These are phyloP conservation scores for Scelioninae gen. 2 DNA, from an alignment of 2,888 invertebrate species.

Conservation along the genomic window DNA sequence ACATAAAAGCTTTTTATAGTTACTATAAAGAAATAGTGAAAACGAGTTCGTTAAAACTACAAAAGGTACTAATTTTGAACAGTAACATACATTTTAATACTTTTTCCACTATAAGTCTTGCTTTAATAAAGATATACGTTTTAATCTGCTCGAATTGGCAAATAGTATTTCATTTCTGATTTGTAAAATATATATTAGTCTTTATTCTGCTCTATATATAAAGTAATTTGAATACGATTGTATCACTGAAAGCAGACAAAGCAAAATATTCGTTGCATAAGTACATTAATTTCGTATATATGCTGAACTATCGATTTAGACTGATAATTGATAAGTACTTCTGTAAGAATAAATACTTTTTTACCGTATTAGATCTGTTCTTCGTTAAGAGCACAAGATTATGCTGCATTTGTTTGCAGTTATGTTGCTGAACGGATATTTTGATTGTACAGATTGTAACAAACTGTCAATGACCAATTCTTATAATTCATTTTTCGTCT, in stretches of 20 bases:
- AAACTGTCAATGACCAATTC: conserved; percentile 26
- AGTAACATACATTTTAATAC: background rate
- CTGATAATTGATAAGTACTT: conserved; percentile 42
- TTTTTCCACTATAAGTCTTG: background rate
- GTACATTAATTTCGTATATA: background rate
- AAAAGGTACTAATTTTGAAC: conserved; percentile 21
- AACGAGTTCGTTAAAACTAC: conserved; percentile 10
- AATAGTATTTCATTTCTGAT: too few species aligned
- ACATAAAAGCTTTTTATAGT: conserved; percentile 13
- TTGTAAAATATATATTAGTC: background rate
- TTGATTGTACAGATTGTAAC: conserved; percentile 33
- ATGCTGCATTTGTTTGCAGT: background rate
- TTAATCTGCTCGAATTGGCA: too few species aligned
- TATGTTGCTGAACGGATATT: conserved; percentile 37
- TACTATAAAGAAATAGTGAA: conserved; percentile 10
- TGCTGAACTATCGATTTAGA: conserved; percentile 28
- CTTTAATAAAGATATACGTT: too few species aligned
- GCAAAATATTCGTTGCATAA: conserved; percentile 40
- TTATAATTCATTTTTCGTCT: conserved; percentile 32
- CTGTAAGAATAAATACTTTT: conserved; percentile 18
- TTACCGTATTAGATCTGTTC: conserved; percentile 7
- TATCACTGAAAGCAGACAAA: background rate
- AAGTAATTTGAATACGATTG: conserved; percentile 19
- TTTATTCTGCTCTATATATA: conserved; percentile 5
- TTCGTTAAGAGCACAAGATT: too few species aligned